Evolutionary conservation across 2,888 invertebrate genomes (phyloP), one percentile per base, ranked within the genome.

Genomic region (Saturnia japonica): DNA sequence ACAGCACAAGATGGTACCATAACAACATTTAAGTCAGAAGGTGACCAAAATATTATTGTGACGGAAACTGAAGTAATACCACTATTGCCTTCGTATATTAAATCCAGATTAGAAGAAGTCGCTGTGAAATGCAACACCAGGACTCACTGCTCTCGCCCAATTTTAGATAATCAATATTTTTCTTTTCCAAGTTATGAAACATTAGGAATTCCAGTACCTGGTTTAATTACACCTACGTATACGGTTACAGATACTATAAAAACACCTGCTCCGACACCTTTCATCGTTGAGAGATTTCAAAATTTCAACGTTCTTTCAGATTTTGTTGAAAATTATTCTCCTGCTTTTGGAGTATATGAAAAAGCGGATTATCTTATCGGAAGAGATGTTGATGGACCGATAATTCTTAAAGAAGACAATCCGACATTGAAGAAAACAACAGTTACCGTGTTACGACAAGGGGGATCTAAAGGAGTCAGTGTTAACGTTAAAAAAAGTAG

Each of bases 61-160:
- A 79, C 75, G 9, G 75, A 82, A 68, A 82, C 75, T 22, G 68
- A 77, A 8, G 74, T 73, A 22, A 78, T 73, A 14, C 71, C 78
- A 0, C 76, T 71, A 25, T 68, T 82, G n/a, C 83, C 85, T 0
- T 69, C 72, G 34, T 79, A 75, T 66, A 73, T 82, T 14, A 74
- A 73, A 22, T 66, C 79, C n/a, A 76, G 80, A 66, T 75, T 85
- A 45, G 73, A 80, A 71, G 77, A 83, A 60, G 73, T 76, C n/a
- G 68, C 72, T 40, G 67, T 68, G 0, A 75, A 75, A 51, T 77
- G 74, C 67, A 69, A 69, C 66, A 74, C 72, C 43, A 60, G 68
- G 54, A 60, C 69, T 69, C 71, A 47, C 68, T 45, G 67, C 34
- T 40, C 64, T 64, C 64, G 9, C 19, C 64, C 64, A 7, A 25